phyloP scores from a whole-genome alignment of 2,888 invertebrate genomes.

The Dermolepida albohirtum region DNA sequence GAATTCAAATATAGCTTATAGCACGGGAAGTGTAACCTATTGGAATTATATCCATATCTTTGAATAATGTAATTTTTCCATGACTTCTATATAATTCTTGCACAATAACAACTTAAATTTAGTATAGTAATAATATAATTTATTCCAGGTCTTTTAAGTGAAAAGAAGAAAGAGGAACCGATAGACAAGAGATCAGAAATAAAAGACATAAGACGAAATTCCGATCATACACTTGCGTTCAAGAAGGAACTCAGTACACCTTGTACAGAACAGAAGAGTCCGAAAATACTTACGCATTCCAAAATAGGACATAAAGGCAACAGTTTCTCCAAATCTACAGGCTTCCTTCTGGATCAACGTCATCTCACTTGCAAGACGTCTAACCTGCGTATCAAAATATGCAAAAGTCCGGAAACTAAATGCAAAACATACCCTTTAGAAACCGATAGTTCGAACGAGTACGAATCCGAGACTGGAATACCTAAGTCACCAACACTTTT shows the following conservation, averaged over 20 bases:
- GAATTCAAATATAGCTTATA: too few relatives aligned
- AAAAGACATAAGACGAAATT: conserved; percentile 49
- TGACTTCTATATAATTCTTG: too few relatives aligned
- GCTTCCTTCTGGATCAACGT: conserved; percentile 58
- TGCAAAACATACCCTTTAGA: conserved; percentile 60
- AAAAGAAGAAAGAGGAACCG: conserved; percentile 53
- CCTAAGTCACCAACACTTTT: conserved; percentile 70
- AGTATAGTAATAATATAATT: background rate
- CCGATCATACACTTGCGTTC: conserved; percentile 49
- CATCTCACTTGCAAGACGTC: conserved; percentile 48
- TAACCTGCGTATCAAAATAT: conserved; percentile 64
- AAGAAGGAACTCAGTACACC: conserved; percentile 48
- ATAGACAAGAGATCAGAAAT: conserved; percentile 43
- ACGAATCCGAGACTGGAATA: conserved; percentile 70
- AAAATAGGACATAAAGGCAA: conserved; percentile 54
- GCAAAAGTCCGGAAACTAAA: conserved; percentile 58
- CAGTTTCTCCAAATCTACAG: conserved; percentile 62
- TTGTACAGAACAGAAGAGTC: conserved; percentile 55
- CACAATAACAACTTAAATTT: too few relatives aligned
- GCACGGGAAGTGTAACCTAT: too few relatives aligned
- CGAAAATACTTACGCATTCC: conserved; percentile 56
- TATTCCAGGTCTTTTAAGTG: conserved; percentile 32
- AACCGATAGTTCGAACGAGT: conserved; percentile 68
- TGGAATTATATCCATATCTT: conserved; percentile 3
- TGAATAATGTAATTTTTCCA: too few relatives aligned